These are phyloP conservation scores for Dynastes grantii DNA, from an alignment of 2,888 invertebrate genomes.

Conservation along the genomic window DNA sequence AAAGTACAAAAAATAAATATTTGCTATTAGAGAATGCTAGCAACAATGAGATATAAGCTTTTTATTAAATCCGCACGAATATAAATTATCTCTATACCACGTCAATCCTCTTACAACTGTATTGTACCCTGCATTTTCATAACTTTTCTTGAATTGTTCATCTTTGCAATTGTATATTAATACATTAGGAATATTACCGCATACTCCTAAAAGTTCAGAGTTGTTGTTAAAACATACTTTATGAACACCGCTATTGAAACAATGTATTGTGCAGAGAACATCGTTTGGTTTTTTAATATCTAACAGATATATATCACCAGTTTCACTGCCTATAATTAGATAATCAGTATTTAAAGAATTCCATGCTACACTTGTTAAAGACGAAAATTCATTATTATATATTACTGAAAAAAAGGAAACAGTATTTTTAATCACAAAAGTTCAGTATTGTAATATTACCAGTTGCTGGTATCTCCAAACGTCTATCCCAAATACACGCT, in stretches of 20 bases:
- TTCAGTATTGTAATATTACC: slow-evolving; percentile 55
- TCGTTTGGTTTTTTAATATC: slow-evolving; percentile 71
- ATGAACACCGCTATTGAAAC: slow-evolving; percentile 67
- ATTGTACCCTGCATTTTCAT: slow-evolving; percentile 70
- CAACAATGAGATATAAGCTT: slow-evolving; percentile 53
- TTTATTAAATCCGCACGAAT: slow-evolving; percentile 76
- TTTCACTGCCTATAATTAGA: slow-evolving; percentile 71
- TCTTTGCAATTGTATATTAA: slow-evolving; percentile 69
- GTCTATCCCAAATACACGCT: slow-evolving; percentile 72
- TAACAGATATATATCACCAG: slow-evolving; percentile 72
- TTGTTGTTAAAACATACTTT: slow-evolving; percentile 69
- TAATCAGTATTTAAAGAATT: slow-evolving; percentile 68
- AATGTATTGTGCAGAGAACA: slow-evolving; percentile 63
- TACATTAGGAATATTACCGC: slow-evolving; percentile 70
- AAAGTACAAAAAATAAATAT: slow-evolving; percentile 21
- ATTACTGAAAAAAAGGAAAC: slow-evolving; percentile 65
- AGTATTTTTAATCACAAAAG: not conserved
- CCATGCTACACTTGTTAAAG: slow-evolving; percentile 70
- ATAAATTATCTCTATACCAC: slow-evolving; percentile 72
- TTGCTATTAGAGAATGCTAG: slow-evolving; percentile 7
- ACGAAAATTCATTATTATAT: slow-evolving; percentile 67
- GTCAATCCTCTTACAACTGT: slow-evolving; percentile 75
- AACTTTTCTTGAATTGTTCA: slow-evolving; percentile 65
- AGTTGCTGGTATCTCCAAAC: slow-evolving; percentile 68
- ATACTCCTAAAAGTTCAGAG: slow-evolving; percentile 70